These are phyloP conservation scores for Drosophila takahashii DNA, from an alignment of 1,140 invertebrate genomes.

Conservation along the genomic window DNA sequence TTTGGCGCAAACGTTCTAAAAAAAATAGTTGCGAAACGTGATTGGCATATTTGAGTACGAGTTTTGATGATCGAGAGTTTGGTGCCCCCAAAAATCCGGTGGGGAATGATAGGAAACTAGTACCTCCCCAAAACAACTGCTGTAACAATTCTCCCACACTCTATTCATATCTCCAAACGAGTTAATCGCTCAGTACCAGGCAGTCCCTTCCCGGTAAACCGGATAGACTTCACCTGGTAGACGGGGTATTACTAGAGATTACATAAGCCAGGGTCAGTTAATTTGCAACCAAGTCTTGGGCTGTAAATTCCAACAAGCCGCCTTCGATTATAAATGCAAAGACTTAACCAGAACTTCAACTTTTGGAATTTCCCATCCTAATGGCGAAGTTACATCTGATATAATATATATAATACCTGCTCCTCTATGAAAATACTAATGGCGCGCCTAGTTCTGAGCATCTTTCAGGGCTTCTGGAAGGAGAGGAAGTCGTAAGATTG, in stretches of 20 bases:
- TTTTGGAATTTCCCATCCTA: slow-evolving; percentile 11
- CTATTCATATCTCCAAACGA: not conserved
- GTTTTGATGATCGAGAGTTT: not conserved
- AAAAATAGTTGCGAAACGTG: not conserved
- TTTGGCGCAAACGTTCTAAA: not conserved
- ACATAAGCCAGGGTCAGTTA: not conserved
- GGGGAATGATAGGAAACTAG: not conserved
- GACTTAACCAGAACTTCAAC: slow-evolving; percentile 7
- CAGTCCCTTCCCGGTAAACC: not conserved
- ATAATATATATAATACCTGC: too few species aligned
- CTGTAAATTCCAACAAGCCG: slow-evolving; percentile 7
- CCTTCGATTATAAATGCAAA: slow-evolving; percentile 12
- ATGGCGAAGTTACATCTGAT: slow-evolving; percentile 8
- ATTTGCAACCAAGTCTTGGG: slow-evolving; percentile 8
- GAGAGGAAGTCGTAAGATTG: slow-evolving; percentile 11
- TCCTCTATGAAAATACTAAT: slow-evolving; percentile 68
- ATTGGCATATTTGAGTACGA: not conserved
- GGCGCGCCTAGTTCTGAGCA: slow-evolving; percentile 63
- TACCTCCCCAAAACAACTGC: not conserved
- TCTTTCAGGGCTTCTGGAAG: slow-evolving; percentile 38
- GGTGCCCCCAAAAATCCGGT: not conserved
- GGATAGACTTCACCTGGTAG: not conserved
- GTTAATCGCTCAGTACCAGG: not conserved
- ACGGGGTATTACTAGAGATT: not conserved
- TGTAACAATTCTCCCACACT: not conserved